A percentile compares a stretch with the other conserved stretches of the same genome.
phyloP scores from a whole-genome alignment of 2,797 vertebrate species.

The Percopsis omiscomaycus region DNA sequence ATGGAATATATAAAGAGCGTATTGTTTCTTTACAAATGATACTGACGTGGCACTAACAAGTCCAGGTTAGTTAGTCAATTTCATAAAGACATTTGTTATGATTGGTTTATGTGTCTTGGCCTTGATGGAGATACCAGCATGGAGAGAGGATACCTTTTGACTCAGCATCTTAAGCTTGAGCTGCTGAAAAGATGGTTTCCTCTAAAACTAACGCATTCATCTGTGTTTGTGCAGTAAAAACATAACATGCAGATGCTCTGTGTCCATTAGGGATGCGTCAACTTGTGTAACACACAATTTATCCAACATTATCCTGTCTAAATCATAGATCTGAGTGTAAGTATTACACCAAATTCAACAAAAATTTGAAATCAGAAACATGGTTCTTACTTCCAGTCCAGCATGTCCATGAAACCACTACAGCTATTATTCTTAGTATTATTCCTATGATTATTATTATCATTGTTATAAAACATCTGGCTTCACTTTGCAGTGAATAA shows the following conservation, averaged over 20 bases:
- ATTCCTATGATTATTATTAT: too few relatives aligned
- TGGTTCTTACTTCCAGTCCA: conserved; percentile 18
- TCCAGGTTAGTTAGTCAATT: conserved; percentile 2
- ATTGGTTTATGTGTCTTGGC: conserved; percentile 32
- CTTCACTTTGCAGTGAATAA: conserved; percentile 67
- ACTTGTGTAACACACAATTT: not conserved
- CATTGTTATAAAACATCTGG: conserved; percentile 65
- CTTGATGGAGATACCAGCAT: conserved; percentile 27
- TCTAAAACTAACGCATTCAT: conserved; percentile 18
- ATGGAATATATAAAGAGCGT: conserved; percentile 6
- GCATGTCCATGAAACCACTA: conserved; percentile 32
- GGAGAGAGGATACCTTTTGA: conserved; percentile 21
- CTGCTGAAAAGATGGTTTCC: conserved; percentile 29
- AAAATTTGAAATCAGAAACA: too few relatives aligned
- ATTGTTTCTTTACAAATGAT: conserved; percentile 9
- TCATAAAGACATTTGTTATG: conserved; percentile 16
- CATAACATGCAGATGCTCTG: conserved; percentile 10
- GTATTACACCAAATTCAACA: too few relatives aligned
- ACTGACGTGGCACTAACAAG: conserved; percentile 14
- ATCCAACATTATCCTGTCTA: too few relatives aligned
- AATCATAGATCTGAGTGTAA: too few relatives aligned
- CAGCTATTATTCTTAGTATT: conserved; percentile 32
- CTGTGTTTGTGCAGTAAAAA: conserved; percentile 27
- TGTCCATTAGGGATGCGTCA: not conserved
- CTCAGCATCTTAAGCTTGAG: conserved; percentile 9